Evolutionary conservation across 1,140 invertebrate species (phyloP).

Genomic region (Danaus melanippus): DNA sequence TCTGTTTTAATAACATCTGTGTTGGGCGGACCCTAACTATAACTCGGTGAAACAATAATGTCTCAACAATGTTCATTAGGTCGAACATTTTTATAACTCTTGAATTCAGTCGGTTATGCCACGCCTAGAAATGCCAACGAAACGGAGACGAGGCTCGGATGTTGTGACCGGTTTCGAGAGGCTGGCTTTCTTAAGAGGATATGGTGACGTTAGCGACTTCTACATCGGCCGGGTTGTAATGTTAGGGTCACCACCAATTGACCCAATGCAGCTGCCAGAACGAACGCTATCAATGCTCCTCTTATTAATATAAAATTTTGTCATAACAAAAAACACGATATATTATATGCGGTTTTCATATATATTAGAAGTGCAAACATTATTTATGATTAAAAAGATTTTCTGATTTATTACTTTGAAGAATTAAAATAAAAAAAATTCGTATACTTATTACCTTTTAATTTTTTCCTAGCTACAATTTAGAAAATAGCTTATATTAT

Average conservation of each 20-base stretch:
- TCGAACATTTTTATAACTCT: conserved; percentile 10
- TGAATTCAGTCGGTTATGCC: conserved; percentile 18
- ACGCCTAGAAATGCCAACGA: conserved; percentile 16
- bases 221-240: conserved; percentile 43
- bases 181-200: conserved; percentile 12
- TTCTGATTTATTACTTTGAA: too few relatives aligned
- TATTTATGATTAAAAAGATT: too few relatives aligned
- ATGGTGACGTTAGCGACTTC: conserved; percentile 22
- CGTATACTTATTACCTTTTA: too few relatives aligned
- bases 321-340: neutral
- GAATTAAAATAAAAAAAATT: too few relatives aligned
- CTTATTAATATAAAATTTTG: conserved; percentile 1
- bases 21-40: conserved; percentile 18
- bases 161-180: conserved; percentile 24
- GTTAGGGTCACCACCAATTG: conserved; percentile 60
- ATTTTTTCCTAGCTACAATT: neutral
- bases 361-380: neutral
- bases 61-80: neutral
- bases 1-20: conserved; percentile 39
- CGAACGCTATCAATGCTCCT: conserved; percentile 42
- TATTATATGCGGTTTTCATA: too few relatives aligned
- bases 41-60: conserved; percentile 13
- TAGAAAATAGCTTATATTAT: conserved; percentile 2
- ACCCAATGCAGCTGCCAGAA: conserved; percentile 49
- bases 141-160: conserved; percentile 27